Evolutionary conservation across 2,113 vertebrate species (phyloP), one percentile per base, ranked within the genome.

Genomic region (Lynx canadensis): DNA sequence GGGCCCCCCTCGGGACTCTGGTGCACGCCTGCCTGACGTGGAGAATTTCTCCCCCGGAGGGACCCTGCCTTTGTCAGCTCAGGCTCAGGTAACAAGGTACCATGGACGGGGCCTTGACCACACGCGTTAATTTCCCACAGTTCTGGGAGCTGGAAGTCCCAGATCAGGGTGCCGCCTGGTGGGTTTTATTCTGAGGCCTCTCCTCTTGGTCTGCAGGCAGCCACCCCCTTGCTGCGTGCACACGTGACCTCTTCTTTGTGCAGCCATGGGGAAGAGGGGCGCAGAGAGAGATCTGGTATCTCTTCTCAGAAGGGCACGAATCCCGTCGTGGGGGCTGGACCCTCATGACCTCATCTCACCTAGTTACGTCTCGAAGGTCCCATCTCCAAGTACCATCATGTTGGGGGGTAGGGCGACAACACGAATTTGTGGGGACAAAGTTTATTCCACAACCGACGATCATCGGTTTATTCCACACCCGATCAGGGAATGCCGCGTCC

Each of bases 401-500:
- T 1, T 33, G 36, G 14, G 9, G 14, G 31, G 13, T 45, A 78
- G 38, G 31, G 3, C 33, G n/a, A 50, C 38, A 50, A 0, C 57
- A 6, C 3, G 38, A 79, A 41, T 5, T 25, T 10, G 25, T 25
- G 23, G 45, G 5, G 16, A 74, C 55, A 41, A 7, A 11, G 1
- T 15, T 82, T 33, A n/a, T 36, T 9, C 66, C 83, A 13, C 0
- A 82, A 76, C n/a, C 66, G 76, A n/a, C 41, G 9, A 2, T 10
- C 23, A n/a, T 23, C 45, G 45, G 2, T 15, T 82, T 25, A 16
- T 36, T 9, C 66, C 83, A 13, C 0, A 82, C 16, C 50, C 0
- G 19, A 16, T 8, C 60, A 10, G 52, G 48, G 27, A 5, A 69
- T 1, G 3, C 84, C 1, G 0, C 0, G 0, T 13, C 14, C 57